These are phyloP conservation scores for Stictocephala bisonia DNA, from an alignment of 2,888 invertebrate genomes.

Conservation along the genomic window DNA sequence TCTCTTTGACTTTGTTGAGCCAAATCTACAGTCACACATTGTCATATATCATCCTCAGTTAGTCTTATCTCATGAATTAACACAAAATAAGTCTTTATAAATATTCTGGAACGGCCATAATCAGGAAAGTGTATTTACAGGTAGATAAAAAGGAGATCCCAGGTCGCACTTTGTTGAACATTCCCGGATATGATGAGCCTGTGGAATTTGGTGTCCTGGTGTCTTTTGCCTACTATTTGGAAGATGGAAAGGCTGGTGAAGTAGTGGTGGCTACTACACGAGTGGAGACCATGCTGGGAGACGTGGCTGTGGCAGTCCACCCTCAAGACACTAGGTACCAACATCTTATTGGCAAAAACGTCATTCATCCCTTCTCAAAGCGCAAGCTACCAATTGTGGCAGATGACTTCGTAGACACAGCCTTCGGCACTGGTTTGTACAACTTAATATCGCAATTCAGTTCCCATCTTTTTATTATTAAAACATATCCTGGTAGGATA, in stretches of 20 bases:
- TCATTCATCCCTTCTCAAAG: conserved; percentile 89
- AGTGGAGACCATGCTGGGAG: conserved; percentile 98
- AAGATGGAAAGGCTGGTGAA: conserved; percentile 64
- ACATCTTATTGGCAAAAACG: conserved; percentile 82
- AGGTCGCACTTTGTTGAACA: conserved; percentile 85
- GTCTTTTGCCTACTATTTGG: conserved; percentile 89
- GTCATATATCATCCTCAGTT: too few relatives aligned
- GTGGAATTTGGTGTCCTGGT: conserved; percentile 95
- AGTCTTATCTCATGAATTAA: too few relatives aligned
- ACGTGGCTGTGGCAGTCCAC: conserved; percentile 98
- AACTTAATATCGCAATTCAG: too few relatives aligned
- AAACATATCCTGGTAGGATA: too few relatives aligned
- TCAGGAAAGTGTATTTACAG: too few relatives aligned
- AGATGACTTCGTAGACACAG: conserved; percentile 94
- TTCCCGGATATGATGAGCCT: conserved; percentile 92
- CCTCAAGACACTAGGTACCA: conserved; percentile 89
- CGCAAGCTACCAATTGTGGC: conserved; percentile 87
- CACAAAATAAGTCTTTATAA: too few relatives aligned
- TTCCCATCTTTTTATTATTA: too few relatives aligned
- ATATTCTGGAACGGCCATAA: too few relatives aligned
- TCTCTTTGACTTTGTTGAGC: too few relatives aligned
- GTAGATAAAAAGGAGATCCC: conserved; percentile 92
- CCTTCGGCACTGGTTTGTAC: conserved; percentile 89
- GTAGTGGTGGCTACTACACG: conserved; percentile 96
- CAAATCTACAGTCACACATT: too few relatives aligned